phyloP scores from a whole-genome alignment of 2,888 invertebrate species.

The Athalia circularis region DNA sequence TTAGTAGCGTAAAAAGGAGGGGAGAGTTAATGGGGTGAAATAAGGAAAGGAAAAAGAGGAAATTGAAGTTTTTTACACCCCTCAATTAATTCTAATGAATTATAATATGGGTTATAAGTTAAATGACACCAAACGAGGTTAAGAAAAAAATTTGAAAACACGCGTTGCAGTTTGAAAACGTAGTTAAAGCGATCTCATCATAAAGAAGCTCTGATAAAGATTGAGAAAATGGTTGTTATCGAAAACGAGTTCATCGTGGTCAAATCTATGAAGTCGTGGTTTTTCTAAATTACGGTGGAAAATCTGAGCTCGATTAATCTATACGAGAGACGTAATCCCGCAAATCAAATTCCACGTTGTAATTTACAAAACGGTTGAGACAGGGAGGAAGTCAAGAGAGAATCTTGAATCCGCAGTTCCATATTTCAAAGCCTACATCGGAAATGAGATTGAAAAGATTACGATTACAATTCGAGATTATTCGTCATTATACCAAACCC shows the following conservation, averaged over 20 bases:
- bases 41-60: slow-evolving; percentile 23
- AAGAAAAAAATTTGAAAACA: neutral
- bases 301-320: neutral
- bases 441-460: neutral
- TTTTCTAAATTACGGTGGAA: slow-evolving; percentile 1
- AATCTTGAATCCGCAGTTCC: neutral
- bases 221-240: slow-evolving; percentile 14
- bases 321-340: slow-evolving; percentile 17
- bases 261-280: neutral
- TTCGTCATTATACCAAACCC: neutral
- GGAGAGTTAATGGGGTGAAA: slow-evolving; percentile 32
- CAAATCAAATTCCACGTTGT: slow-evolving; percentile 16
- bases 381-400: neutral
- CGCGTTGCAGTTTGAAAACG: neutral
- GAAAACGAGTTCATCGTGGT: slow-evolving; percentile 14
- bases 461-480: neutral
- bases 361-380: neutral
- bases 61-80: slow-evolving; percentile 31
- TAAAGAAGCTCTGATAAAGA: neutral
- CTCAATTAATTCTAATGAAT: slow-evolving; percentile 34
- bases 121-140: neutral
- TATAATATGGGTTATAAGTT: slow-evolving; percentile 5
- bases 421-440: neutral
- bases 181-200: slow-evolving; percentile 4
- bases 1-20: slow-evolving; percentile 6